Conservation (phyloP, 2,113 vertebrate species). For the Ardeotis arabs region DNA sequence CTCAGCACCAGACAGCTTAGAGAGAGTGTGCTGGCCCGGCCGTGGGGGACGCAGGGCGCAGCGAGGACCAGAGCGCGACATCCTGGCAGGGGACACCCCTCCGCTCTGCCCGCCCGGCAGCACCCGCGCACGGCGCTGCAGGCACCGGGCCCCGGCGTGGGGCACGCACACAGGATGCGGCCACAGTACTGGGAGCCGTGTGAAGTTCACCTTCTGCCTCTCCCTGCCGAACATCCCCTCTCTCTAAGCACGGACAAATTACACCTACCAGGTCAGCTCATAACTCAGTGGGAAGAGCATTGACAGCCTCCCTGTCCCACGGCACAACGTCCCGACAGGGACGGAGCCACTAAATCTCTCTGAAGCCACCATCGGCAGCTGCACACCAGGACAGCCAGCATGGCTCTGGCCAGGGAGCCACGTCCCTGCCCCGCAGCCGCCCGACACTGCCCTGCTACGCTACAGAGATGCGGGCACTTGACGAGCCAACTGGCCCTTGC, state of each 20-base stretch:
- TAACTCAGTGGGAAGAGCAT: not conserved
- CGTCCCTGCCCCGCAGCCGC: not conserved
- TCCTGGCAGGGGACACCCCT: not conserved
- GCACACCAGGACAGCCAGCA: not conserved
- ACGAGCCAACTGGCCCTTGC: not conserved
- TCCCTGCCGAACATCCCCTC: not conserved
- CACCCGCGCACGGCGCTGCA: accelerated
- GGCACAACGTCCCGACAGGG: not conserved
- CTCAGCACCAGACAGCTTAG: not conserved
- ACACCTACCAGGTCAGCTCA: not conserved
- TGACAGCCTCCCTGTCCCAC: not conserved
- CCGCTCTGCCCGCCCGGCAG: not conserved
- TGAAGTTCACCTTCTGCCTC: not conserved
- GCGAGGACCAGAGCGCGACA: not conserved
- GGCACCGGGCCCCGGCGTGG: accelerated
- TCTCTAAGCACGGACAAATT: not conserved
- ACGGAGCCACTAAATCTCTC: not conserved
- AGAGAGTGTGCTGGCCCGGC: accelerated
- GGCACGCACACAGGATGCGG: accelerated
- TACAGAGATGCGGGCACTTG: accelerated
- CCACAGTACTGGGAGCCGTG: accelerated
- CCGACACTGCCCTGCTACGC: accelerated
- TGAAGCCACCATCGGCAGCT: not conserved
- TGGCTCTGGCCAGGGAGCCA: accelerated
- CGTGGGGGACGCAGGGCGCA: accelerated